Base-by-base conservation (phyloP, 2,113 vertebrate species). In the Gobius niger region DNA sequence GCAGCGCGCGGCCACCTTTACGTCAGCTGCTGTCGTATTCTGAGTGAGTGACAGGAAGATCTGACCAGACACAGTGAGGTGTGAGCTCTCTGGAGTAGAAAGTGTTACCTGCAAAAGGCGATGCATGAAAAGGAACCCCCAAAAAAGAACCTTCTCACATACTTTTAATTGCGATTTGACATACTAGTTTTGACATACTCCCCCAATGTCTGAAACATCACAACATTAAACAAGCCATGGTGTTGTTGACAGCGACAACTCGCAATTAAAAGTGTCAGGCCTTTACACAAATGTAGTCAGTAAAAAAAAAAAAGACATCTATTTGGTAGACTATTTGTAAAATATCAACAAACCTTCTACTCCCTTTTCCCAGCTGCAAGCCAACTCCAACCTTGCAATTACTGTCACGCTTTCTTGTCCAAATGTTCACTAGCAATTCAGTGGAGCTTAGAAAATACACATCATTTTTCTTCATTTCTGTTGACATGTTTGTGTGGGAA, bases 311-410 rank as follows among this genome's bases (percentile, higher is more conserved):
- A 44, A 13, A 66, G 47, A 78, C 24, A 34, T 34, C 24, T 34
- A 34, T 34, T 34, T 34, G 24, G 10, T 61, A 69, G 42, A 59
- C 62, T 53, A 65, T 19, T 69, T 50, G 16, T 14, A 62, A 64
- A 70, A 77, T 65, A 68, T 60, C 72, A 80, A 72, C 57, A 88
- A 68, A 54, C 52, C 52, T 42, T 76, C 67, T 41, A 54, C 47
- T 60, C 65, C 51, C 24, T 64, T 77, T 42, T 47, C 57, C 19
- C 63, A 63, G n/a, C 49, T 57, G 70, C 47, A 65, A 72, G 54
- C 47, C 66, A 50, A 78, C 78, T 82, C 71, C 73, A 70, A 74
- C 70, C 73, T 77, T 79, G 73, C 67, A 82, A 81, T 85, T 78
- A 81, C 71, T 82, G 76, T 73, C 74, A 78, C 4, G 34, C 24